Evolutionary conservation across 1,140 invertebrate genomes (phyloP).

Genomic region (Wiebesia pumilae): DNA sequence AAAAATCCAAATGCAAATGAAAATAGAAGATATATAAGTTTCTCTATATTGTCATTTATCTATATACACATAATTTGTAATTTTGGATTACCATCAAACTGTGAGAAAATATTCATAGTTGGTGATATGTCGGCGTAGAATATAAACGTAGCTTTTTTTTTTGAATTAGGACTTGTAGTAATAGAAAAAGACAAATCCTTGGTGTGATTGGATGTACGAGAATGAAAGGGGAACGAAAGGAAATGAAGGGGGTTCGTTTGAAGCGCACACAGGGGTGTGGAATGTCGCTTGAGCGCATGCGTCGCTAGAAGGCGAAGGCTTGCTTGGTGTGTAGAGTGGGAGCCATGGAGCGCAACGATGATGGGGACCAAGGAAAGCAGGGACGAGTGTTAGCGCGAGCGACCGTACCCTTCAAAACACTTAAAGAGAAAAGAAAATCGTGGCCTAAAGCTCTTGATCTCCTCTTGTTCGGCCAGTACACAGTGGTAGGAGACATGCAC

Average conservation of each 20-base stretch:
- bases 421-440: neutral
- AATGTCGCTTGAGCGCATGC: neutral
- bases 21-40: neutral
- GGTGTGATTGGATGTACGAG: neutral
- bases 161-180: too few species aligned
- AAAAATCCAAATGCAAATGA: neutral
- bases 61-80: neutral
- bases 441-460: neutral
- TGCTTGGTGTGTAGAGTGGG: neutral
- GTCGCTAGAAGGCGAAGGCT: neutral
- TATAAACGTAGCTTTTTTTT: too few species aligned
- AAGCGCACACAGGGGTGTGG: too few species aligned
- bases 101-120: too few species aligned
- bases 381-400: neutral
- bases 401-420: conserved; percentile 45
- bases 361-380: neutral
- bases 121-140: too few species aligned
- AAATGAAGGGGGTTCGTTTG: neutral
- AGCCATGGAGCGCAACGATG: neutral
- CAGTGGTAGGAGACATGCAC: neutral
- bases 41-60: neutral
- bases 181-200: neutral
- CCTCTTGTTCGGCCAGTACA: neutral
- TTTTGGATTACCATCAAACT: neutral
- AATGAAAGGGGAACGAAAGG: neutral